phyloP scores from a whole-genome alignment of 2,113 vertebrate genomes.

The Lagopus leucura region DNA sequence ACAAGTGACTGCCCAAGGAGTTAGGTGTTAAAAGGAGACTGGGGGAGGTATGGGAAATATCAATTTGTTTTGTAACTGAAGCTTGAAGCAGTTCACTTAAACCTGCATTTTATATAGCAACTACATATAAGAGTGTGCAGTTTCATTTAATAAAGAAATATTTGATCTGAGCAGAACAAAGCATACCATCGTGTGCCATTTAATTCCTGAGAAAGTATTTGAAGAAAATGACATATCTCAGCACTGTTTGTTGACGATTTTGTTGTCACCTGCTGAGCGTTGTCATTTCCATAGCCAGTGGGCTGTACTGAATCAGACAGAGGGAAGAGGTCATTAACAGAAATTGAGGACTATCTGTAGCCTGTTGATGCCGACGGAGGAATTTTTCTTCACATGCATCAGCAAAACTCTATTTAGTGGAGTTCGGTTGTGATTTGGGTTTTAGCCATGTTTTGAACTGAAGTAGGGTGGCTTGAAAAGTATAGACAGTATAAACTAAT shows the following conservation, averaged over 20 bases:
- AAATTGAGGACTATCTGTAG: conserved; percentile 77
- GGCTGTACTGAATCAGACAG: conserved; percentile 80
- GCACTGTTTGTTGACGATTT: conserved; percentile 81
- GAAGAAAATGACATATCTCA: conserved; percentile 81
- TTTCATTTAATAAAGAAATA: conserved; percentile 81
- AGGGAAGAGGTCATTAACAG: conserved; percentile 83
- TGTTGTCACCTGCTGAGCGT: conserved; percentile 82
- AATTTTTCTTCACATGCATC: conserved; percentile 54
- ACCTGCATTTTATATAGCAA: conserved; percentile 60
- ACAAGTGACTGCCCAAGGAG: neutral
- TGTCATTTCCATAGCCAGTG: conserved; percentile 84
- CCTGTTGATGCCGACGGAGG: conserved; percentile 54
- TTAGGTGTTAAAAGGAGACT: conserved; percentile 24
- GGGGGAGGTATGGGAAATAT: neutral
- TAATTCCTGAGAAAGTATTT: conserved; percentile 77
- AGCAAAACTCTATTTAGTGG: conserved; percentile 59
- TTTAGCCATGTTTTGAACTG: conserved; percentile 55
- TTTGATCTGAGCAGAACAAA: conserved; percentile 75
- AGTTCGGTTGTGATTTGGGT: conserved; percentile 53
- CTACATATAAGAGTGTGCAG: conserved; percentile 15
- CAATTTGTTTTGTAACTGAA: conserved; percentile 66
- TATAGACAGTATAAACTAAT: conserved; percentile 40
- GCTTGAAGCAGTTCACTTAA: conserved; percentile 62
- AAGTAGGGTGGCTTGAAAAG: conserved; percentile 63
- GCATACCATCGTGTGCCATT: conserved; percentile 76